Base-by-base conservation (phyloP, 2,113 vertebrate species). In the Antigone vipio region DNA sequence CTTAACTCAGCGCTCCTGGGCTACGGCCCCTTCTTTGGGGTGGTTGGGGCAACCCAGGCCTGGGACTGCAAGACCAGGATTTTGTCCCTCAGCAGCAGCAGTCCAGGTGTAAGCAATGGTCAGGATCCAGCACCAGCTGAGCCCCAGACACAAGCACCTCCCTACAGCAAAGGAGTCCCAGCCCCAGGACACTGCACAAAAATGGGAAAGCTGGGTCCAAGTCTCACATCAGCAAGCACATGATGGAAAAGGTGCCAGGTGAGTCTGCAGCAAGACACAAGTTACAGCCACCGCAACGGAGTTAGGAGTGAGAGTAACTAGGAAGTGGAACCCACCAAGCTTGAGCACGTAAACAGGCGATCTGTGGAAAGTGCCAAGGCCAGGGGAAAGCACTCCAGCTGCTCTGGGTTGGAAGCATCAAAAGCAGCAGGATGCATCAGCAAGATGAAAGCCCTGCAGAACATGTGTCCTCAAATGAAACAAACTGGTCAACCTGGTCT, bases 401-500 rank as follows among this genome's bases (percentile, higher is more conserved):
- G 26, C 55, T 59, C 38, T 34, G 22, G 22, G 4, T 19, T 58
- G n/a, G 73, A 79, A 74, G 12, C 59, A 42, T 32, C 50, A 50
- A 66, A 92, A 85, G 29, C 38, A 60, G 24, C 11, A 58, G 19
- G 13, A 42, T 35, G 13, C 16, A 35, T 40, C 7, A 68, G 16
- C 15, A 56, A 55, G 24, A 6, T 18, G 24, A 58, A 59, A 76
- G 15, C 27, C 29, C 21, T 27, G 21, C 18, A 40, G 59, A 40
- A 62, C 1, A 0, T 23, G 30, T n/a, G 6, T 35, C 34, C 34
- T 44, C 0, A 0, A 73, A 50, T 2, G 3, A 85, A 42, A 42
- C 40, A 42, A 42, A 42, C 12, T 42, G 40, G 40, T 42, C 40
- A 42, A 42, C 40, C 40, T 42, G 40, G 40, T 42, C 40, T 42